Base-by-base conservation (phyloP, 2,113 vertebrate species). In the Picathartes gymnocephalus region DNA sequence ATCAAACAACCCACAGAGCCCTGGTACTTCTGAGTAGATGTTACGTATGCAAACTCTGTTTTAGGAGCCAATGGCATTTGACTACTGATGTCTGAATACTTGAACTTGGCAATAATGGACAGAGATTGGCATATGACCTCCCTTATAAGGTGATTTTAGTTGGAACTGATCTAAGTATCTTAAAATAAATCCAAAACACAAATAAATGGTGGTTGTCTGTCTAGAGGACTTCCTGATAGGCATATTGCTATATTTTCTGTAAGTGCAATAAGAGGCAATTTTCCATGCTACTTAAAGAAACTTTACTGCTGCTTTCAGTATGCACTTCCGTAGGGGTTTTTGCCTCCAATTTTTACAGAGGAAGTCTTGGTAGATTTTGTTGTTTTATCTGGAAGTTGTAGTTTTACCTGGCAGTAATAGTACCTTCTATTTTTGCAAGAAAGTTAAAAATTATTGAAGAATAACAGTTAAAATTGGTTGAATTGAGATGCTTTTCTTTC, bases 141-240 rank as follows among this genome's bases (percentile, higher is more conserved):
- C 37, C 31, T 94, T 81, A 73, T 86, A 83, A 83, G 51, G 60
- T 81, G 50, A 83, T 70, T 45, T 78, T 69, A 42, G 44, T 96
- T 94, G 88, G 56, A 95, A 78, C 58, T 42, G 45, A 65, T 86
- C 37, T 94, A 53, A 83, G 28, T 20, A 83, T 66, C 68, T 86
- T 97, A 93, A 90, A 94, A 85, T 87, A 91, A 87, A 88, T 42
- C 54, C 51, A 81, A 88, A 90, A 44, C 40, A 81, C 58, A 94
- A 86, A 90, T 73, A 97, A 92, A 74, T 86, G 22, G 13, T 73
- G 33, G 31, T 62, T 95, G 57, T 81, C 66, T 85, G 57, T 93
- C 90, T 93, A 56, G 74, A 88, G 50, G 62, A 92, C 66, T 95
- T 94, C 68, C 88, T 77, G 66, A 54, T 45, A 80, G 33, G 20